Conservation (phyloP, 2,113 vertebrate genomes). For the Sciurus niger region DNA sequence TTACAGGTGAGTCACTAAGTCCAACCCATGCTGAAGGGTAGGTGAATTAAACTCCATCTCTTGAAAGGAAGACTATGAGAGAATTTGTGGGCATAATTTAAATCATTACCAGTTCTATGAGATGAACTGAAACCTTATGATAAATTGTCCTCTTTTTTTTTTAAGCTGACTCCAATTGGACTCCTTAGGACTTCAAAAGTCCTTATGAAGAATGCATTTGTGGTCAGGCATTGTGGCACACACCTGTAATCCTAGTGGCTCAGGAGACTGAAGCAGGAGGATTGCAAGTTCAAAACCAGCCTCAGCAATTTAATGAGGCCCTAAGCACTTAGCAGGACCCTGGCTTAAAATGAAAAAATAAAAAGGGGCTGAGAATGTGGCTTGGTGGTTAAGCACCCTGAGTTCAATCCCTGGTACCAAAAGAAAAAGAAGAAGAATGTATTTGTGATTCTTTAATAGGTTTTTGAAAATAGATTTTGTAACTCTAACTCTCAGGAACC, state of each 20-base stretch:
- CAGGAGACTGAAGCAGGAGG: neutral
- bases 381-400: neutral
- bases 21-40: neutral
- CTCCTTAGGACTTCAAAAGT: neutral
- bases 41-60: neutral
- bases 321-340: neutral
- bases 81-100: neutral
- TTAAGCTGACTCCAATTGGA: neutral
- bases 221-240: neutral
- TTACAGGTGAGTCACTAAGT: neutral
- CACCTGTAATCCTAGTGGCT: neutral
- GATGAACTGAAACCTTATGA: neutral
- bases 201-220: neutral
- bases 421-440: neutral
- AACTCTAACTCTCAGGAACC: neutral
- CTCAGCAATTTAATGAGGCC: neutral
- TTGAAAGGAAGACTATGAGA: neutral
- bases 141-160: neutral
- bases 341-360: neutral
- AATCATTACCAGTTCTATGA: neutral
- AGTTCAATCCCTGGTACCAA: neutral
- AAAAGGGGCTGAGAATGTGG: neutral
- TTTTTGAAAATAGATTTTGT: slow-evolving; percentile 15
- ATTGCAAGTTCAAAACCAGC: neutral
- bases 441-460: neutral